Evolutionary conservation across 2,113 vertebrate species (phyloP).

Genomic region (Melanerpes formicivorus): DNA sequence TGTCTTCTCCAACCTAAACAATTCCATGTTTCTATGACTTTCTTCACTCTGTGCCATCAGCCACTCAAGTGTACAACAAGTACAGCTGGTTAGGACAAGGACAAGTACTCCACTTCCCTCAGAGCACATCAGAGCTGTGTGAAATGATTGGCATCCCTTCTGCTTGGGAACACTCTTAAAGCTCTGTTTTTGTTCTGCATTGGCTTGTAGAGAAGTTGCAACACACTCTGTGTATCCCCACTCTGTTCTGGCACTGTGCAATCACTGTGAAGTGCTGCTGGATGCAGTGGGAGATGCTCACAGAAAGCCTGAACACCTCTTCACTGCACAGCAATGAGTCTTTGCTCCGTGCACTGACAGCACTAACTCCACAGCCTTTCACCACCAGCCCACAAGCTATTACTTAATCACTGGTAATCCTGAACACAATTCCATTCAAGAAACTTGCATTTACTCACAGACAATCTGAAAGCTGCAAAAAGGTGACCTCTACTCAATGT

Average conservation of each 20-base stretch:
- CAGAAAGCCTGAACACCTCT: neutral
- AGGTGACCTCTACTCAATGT: neutral
- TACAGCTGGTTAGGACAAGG: neutral
- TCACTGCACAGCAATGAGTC: neutral
- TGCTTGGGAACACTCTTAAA: neutral
- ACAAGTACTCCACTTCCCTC: neutral
- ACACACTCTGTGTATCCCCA: neutral
- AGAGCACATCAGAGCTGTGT: neutral
- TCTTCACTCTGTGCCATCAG: neutral
- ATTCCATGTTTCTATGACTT: neutral
- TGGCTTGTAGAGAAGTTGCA: neutral
- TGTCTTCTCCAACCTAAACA: neutral
- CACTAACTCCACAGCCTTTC: neutral
- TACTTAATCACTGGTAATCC: neutral
- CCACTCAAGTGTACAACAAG: neutral
- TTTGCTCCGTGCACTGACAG: neutral
- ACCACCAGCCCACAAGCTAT: neutral
- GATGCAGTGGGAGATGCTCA: neutral
- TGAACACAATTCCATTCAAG: neutral
- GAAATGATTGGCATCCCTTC: neutral
- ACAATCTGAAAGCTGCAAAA: neutral
- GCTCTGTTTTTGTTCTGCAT: neutral
- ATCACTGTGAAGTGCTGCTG: neutral
- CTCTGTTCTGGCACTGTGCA: neutral
- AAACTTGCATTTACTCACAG: neutral